Evolutionary conservation across 2,888 invertebrate species (phyloP), one percentile per base, ranked within the genome.

Genomic region (Leptinotarsa juncta): DNA sequence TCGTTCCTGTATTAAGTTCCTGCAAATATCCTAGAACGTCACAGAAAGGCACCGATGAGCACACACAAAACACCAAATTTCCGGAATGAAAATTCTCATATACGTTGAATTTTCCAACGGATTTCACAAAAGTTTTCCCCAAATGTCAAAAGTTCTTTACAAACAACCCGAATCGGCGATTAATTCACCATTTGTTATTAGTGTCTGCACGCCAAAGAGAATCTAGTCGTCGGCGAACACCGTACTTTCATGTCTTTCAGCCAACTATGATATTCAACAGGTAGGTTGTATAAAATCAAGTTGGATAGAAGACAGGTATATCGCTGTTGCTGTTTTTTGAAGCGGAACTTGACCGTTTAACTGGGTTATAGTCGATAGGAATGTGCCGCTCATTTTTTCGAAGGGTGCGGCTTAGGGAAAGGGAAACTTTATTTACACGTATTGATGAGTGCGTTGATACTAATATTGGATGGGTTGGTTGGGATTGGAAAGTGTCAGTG

Each of bases 201-300:
- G 26, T 62, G 62, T 62, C 62, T 62, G 42, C 62, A 62, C 62
- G 62, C 62, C 42, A 62, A 16, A 62, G 62, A 62, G 62, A 62
- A 62, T 62, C 62, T 62, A 62, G 62, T 57, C 62, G 62, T 62
- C 62, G 42, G 32, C 62, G 62, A 32, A 20, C 62, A 62, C 62
- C 62, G 67, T 68, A 74, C 77, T 71, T 78, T 71, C 76, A 68
- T 73, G 75, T 75, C 76, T 78, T 74, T 74, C 74, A 72, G 65
- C 76, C 74, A 67, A 78, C 78, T 78, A 72, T 72, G 77, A 75
- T 77, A 73, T 74, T 76, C 76, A 78, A 78, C 78, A 78, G 78
- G 78, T 78, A 76, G 78, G 78, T 78, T 74, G 75, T 76, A 75
- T 75, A 70, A 76, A 76, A 78, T 74, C 78, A 72, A 76, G 78